Evolutionary conservation across 2,797 vertebrate species (phyloP), one percentile per base, ranked within the genome.

Genomic region (Danionella dracula): DNA sequence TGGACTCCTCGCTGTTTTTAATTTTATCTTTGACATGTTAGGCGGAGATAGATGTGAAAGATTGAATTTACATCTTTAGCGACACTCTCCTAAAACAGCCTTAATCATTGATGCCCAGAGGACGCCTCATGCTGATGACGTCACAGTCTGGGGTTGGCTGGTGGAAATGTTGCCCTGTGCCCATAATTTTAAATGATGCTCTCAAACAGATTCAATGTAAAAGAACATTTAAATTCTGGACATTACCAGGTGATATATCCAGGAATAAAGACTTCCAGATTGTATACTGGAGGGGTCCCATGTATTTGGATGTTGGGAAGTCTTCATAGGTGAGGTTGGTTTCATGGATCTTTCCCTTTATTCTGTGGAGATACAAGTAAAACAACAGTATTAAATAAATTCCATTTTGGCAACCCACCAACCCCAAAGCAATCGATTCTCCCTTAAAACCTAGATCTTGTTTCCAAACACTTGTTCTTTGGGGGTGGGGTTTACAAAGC

Each of bases 221-320:
- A 27, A 8, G 10, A 27, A 29, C 41, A 42, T 5, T n/a, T 1
- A n/a, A 50, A 35, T 40, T 16, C 48, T 21, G 31, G 16, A 4
- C 19, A 76, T 38, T 91, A 99, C 96, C 96, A 65, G 96, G 96
- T 40, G 94, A 92, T 78, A 98, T 92, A 72, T 98, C 96, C 84
- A 97, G 95, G 82, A 94, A 98, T 19, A 99, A 91, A 0, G 94
- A 93, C 78, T 98, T 99, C 96, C 96, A 99, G 82, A 99, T 98
- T 6, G 94, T 96, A 80, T 94, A 98, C 84, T 99, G 96, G 78
- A 99, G 84, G 0, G 96, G 96, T 0, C 96, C 96, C 81, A 93
- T 97, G 85, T 99, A 98, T 76, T 98, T 99, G 65, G 96, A 97
- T 49, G 96, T 99, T 0, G 96, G 96, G 67, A 99, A 98, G 63